A percentile compares a stretch with the other conserved stretches of the same genome.
Evolutionary conservation across 2,797 vertebrate genomes (phyloP).

Genomic region (Dallia pectoralis): DNA sequence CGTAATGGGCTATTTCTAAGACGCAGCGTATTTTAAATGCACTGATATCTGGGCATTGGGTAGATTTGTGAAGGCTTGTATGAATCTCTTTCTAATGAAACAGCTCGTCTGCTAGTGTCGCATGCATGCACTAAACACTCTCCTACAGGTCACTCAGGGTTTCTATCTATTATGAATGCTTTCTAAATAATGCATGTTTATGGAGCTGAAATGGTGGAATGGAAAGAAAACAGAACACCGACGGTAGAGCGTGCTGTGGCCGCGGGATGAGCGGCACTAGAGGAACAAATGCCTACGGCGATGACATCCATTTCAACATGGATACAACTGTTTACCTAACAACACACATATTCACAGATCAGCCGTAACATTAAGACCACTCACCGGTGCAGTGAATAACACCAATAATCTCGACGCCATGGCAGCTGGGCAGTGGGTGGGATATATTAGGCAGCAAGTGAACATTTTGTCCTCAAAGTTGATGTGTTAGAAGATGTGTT

Average conservation of each 20-base stretch:
- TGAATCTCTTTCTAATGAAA: constrained; percentile 9
- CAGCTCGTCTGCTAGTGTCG: constrained; percentile 17
- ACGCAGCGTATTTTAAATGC: constrained; percentile 12
- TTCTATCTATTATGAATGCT: constrained; percentile 22
- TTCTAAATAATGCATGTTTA: constrained; percentile 22
- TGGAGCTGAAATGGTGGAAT: constrained; percentile 2
- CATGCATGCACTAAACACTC: constrained; percentile 3
- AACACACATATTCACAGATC: neutral
- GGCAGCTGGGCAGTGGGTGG: too few relatives aligned
- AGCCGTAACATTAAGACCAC: too few relatives aligned
- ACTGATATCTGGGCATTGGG: constrained; percentile 11
- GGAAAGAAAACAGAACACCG: neutral
- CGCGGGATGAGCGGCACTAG: neutral
- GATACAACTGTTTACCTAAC: neutral
- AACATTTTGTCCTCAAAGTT: too few relatives aligned
- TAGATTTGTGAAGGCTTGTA: constrained; percentile 9
- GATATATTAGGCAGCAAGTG: too few relatives aligned
- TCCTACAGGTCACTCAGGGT: constrained; percentile 14
- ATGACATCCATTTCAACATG: constrained; percentile 1
- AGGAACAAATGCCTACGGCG: neutral
- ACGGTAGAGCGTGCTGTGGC: neutral
- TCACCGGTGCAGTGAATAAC: too few relatives aligned
- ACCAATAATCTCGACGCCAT: too few relatives aligned
- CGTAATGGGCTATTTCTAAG: neutral
- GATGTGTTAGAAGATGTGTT: too few relatives aligned